Evolutionary conservation across 2,888 invertebrate genomes (phyloP), one percentile per base, ranked within the genome.

Genomic region (Cantharis nigra): DNA sequence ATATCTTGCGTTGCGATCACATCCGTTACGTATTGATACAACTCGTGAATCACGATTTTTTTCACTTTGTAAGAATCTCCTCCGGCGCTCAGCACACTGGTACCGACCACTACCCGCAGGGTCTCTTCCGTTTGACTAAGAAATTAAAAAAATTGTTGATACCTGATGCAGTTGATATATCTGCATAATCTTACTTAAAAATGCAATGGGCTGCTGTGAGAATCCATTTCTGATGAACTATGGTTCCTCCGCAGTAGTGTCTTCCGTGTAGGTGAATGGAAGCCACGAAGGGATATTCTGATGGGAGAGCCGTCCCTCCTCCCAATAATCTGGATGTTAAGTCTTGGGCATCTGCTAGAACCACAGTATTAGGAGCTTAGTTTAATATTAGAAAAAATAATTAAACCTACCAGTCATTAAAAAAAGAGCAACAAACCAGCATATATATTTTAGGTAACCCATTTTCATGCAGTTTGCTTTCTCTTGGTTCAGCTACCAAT

Each of bases 231-330:
- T 49, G n/a, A 2, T n/a, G n/a, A n/a, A 49, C 49, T 3, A 49
- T 9, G n/a, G n/a, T 49, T 49, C 49, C 49, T 49, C 49, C 49
- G 9, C 49, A 49, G n/a, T 49, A 49, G n/a, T 49, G 49, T 1
- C n/a, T 49, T n/a, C 49, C 49, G 9, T 7, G 2, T 2, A 49
- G 5, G 7, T 5, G 49, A 7, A 49, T n/a, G n/a, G 49, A 49
- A 49, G 49, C 49, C n/a, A 49, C 5, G n/a, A n/a, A 49, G 7
- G 49, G 49, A 49, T 9, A 49, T 49, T 49, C 49, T 9, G 5
- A 1, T n/a, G n/a, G 49, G 2, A n/a, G 5, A 7, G 49, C n/a
- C 0, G n/a, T 0, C 0, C 0, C 26, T 7, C 49, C 49, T 2
- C 2, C n/a, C n/a, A 49, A 49, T 49, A 49, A 7, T 49, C 49